Percentiles rank a stretch among this genome's conserved stretches.
phyloP scores from a whole-genome alignment of 2,113 vertebrate genomes.

The Nothocercus nigrocapillus region DNA sequence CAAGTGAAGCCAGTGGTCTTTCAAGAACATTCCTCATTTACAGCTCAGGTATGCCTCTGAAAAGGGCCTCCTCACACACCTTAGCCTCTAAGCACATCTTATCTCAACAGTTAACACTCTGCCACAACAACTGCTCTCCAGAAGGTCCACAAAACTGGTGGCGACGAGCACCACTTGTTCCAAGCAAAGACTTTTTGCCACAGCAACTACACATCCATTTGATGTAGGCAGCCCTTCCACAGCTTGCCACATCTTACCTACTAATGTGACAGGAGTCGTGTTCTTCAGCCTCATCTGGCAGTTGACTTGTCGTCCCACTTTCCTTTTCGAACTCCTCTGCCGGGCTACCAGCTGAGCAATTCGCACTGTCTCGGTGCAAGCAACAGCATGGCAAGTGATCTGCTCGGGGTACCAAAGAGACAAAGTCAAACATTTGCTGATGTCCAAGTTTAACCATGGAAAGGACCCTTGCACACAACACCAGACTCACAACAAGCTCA shows the following conservation, averaged over 20 bases:
- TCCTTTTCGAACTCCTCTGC: constrained; percentile 87
- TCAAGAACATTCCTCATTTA: not conserved
- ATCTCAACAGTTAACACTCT: not conserved
- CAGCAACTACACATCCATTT: not conserved
- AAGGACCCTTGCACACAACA: not conserved
- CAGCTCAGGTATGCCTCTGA: rapidly evolving
- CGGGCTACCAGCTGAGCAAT: constrained; percentile 89
- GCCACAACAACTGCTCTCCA: not conserved
- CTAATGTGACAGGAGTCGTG: constrained; percentile 78
- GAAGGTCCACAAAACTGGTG: rapidly evolving
- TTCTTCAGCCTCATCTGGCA: constrained; percentile 89
- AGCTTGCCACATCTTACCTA: constrained; percentile 73
- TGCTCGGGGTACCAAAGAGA: constrained; percentile 44
- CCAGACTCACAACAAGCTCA: rapidly evolving
- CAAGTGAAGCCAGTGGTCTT: not conserved
- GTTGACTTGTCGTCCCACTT: constrained; percentile 83
- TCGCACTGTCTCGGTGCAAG: constrained; percentile 84
- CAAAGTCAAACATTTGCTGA: not conserved
- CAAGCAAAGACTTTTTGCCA: not conserved
- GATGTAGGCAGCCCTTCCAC: not conserved
- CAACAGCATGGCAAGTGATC: constrained; percentile 85
- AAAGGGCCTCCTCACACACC: not conserved
- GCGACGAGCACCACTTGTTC: not conserved
- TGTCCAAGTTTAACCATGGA: not conserved
- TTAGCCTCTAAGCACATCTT: not conserved